Base-by-base conservation (phyloP, 2,797 vertebrate species). In the Leuciscus waleckii region DNA sequence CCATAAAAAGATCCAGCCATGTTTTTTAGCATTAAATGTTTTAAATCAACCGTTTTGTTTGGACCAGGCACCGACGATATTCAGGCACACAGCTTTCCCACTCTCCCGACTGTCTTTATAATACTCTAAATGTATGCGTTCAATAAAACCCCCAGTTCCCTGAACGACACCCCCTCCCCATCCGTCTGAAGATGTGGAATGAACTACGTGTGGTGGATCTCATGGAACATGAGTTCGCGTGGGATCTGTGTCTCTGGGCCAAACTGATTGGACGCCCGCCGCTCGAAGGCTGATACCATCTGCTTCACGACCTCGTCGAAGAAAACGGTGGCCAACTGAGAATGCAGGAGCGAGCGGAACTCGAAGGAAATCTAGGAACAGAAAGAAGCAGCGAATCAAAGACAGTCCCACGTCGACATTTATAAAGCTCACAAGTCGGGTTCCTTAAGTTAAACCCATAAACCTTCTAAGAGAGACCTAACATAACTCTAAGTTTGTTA, bases 251-350 rank as follows among this genome's bases (percentile, higher is more conserved):
- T 99, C 95, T 98, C 97, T 0, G 96, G 95, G 14, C 98, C 97
- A 0, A 97, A 96, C 0, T 97, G 73, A 73, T 94, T 95, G 90
- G 93, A 89, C 4, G 98, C 97, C 68, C 96, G 96, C 43, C 95
- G 95, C 91, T 99, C 97, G 79, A 99, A 99, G 1, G 98, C 98
- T 0, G 96, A 94, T 2, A 99, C 98, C 97, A 97, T 99, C 93
- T 98, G 97, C 92, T 99, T 99, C 81, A 99, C 97, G 79, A 99
- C 98, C 94, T 99, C 96, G 23, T 99, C 98, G 3, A 99, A 99
- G 94, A 99, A 99, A 7, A 99, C 88, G 0, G 97, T 95, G 37
- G 97, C 96, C 0, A 99, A 94, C 88, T 98, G 97, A 43, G 98
- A 99, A 92, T 99, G 98, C 29, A 99, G 92, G 79, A 99, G 95